These are phyloP conservation scores for Ischnura elegans DNA, from an alignment of 2,888 invertebrate genomes.

Conservation along the genomic window DNA sequence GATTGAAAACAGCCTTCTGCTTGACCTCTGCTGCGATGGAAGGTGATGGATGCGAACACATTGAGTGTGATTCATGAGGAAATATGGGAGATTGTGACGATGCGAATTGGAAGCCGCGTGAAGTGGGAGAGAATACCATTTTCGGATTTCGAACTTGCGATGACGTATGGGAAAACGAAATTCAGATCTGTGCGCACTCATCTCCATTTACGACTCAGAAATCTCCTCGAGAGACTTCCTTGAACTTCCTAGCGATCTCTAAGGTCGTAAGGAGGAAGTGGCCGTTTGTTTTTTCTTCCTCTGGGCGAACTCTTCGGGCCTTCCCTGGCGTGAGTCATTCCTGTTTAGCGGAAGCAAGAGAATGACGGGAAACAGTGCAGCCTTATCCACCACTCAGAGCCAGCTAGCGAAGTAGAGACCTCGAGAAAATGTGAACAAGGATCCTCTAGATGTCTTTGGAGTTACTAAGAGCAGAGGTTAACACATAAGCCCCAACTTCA, in stretches of 20 bases:
- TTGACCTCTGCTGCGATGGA: neutral
- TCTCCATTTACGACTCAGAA: neutral
- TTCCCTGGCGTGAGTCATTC: slow-evolving; percentile 14
- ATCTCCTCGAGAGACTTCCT: neutral
- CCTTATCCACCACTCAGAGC: neutral
- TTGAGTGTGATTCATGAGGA: neutral
- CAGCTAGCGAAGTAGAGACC: too few species aligned
- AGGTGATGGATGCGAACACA: neutral
- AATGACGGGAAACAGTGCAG: neutral
- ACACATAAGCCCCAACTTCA: too few species aligned
- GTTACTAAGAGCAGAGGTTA: too few species aligned
- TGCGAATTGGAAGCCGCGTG: neutral
- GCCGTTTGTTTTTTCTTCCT: neutral
- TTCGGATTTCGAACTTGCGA: neutral
- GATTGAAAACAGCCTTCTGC: too few species aligned
- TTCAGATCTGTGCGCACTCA: neutral
- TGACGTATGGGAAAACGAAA: neutral
- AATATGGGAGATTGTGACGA: neutral
- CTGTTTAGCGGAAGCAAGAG: neutral
- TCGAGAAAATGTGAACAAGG: too few species aligned
- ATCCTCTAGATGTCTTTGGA: too few species aligned
- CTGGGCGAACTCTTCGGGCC: neutral
- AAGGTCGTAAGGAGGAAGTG: neutral
- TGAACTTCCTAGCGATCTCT: neutral
- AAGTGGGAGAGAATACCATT: neutral